phyloP scores from a whole-genome alignment of 2,113 vertebrate genomes.

The Rhinolophus sinicus region DNA sequence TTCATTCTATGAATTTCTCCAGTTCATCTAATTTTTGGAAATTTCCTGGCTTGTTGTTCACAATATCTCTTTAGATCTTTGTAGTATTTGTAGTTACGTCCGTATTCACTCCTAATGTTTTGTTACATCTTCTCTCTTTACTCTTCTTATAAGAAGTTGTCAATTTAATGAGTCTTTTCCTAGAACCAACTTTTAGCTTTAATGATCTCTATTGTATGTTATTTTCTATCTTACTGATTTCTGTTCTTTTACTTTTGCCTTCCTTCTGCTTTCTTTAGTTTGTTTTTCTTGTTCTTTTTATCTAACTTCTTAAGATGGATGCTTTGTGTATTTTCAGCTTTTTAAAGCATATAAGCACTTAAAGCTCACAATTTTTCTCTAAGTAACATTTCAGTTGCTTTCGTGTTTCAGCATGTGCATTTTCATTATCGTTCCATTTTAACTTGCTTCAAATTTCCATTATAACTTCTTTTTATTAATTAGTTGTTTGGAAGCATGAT shows the following conservation, averaged over 20 bases:
- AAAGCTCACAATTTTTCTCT: background rate
- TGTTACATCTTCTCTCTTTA: background rate
- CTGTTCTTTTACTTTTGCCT: background rate
- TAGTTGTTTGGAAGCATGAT: background rate
- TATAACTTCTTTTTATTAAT: background rate
- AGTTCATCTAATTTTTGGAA: background rate
- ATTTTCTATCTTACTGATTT: background rate
- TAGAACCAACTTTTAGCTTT: background rate
- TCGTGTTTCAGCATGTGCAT: background rate
- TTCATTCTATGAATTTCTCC: background rate
- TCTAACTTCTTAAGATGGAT: background rate
- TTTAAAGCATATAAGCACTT: background rate
- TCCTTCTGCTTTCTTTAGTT: background rate
- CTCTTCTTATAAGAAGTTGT: background rate
- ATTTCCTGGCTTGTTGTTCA: background rate
- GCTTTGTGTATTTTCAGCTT: background rate
- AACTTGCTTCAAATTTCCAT: background rate
- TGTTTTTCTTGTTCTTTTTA: background rate
- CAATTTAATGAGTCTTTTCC: background rate
- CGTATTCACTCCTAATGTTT: background rate
- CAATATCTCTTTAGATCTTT: background rate
- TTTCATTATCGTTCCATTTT: slow-evolving; percentile 17
- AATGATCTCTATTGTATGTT: background rate
- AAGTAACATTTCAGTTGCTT: background rate
- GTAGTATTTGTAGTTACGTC: background rate